These are phyloP conservation scores for Connochaetes taurinus DNA, from an alignment of 2,113 vertebrate species.

Conservation along the genomic window DNA sequence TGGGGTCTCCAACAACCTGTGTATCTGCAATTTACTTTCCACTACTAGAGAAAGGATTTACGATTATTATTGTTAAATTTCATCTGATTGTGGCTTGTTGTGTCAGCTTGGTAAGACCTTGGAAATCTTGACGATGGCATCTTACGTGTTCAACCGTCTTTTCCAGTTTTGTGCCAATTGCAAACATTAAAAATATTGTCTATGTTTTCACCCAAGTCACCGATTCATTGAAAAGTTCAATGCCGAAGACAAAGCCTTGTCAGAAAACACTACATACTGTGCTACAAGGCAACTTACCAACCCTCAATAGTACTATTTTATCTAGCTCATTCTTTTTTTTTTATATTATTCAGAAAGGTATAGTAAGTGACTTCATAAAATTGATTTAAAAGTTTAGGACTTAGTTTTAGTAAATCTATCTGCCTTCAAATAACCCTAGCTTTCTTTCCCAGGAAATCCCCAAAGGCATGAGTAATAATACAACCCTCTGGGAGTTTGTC, in stretches of 20 bases:
- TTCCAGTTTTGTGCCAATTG: not conserved
- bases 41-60: not conserved
- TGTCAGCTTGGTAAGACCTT: not conserved
- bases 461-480: not conserved
- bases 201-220: not conserved
- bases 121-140: not conserved
- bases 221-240: not conserved
- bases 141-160: not conserved
- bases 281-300: not conserved
- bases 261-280: not conserved
- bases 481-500: not conserved
- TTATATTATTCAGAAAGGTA: not conserved
- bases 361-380: not conserved
- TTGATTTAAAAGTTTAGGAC: not conserved
- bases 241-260: not conserved
- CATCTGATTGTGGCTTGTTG: not conserved
- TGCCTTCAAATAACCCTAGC: not conserved
- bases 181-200: not conserved
- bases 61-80: not conserved
- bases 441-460: not conserved
- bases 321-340: not conserved
- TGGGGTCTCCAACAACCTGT: not conserved
- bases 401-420: not conserved
- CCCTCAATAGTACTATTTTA: not conserved
- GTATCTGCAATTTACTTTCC: not conserved